Evolutionary conservation across 2,113 vertebrate species (phyloP), one percentile per base, ranked within the genome.

Genomic region (Gobio gobio): DNA sequence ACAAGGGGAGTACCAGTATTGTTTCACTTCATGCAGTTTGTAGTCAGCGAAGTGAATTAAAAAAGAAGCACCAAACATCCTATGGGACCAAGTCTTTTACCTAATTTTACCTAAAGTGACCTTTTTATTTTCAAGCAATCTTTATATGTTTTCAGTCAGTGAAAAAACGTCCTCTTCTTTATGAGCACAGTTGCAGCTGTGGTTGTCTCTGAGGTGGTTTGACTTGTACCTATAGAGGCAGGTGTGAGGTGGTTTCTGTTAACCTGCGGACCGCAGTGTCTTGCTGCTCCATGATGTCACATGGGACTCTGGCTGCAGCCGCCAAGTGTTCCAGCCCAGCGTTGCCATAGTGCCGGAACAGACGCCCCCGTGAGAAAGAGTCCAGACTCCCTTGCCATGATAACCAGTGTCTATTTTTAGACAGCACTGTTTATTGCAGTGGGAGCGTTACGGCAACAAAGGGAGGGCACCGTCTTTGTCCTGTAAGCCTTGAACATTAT

Each of bases 321-420:
- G 51, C 66, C 33, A 24, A 43, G 49, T 36, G 78, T 90, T 86
- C 79, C 86, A 73, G 73, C 81, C 81, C 63, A 66, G 64, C 43
- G 87, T 88, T 85, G 70, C 80, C 79, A 83, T 87, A 77, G 75
- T 51, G 68, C 58, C 29, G 29, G 56, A 76, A 75, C 66, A 78
- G 82, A 86, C 29, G 29, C 84, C 68, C 80, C 85, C 63, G 24
- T 86, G 86, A 86, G 43, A 83, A 83, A 76, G 83, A 81, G 85
- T 47, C 54, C 78, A 81, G 83, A 83, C 83, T 85, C 82, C 49
- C 72, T 84, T 59, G 7, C 79, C 58, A 78, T 86, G 82, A 88
- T 83, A 73, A 74, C 77, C 14, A 10, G 12, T 56, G 58, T 56
- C 82, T 89, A 88, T 89, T 88, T 87, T 77, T 78, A 87, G 85